phyloP scores from a whole-genome alignment of 2,888 invertebrate genomes.

The Pseudococcus longispinus region DNA sequence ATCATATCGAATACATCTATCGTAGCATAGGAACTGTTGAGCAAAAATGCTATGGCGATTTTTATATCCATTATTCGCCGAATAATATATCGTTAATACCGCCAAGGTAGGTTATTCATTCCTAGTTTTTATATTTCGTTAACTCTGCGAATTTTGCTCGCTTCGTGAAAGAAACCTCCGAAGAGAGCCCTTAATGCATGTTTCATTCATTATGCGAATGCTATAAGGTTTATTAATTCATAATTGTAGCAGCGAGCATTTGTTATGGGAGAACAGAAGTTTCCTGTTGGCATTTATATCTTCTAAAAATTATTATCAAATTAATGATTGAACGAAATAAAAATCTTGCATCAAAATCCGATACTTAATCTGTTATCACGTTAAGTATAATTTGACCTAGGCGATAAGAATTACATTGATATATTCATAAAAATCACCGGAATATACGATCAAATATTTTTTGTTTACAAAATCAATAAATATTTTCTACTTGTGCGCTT shows the following conservation, averaged over 20 bases:
- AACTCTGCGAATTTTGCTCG: no score
- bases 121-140: background rate
- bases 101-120: background rate
- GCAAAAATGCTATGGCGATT: slow-evolving; percentile 81
- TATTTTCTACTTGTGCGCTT: background rate
- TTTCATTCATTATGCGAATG: no score
- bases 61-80: slow-evolving; percentile 67
- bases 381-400: background rate
- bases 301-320: background rate
- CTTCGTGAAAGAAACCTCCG: no score
- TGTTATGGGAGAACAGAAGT: background rate
- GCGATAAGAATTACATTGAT: background rate
- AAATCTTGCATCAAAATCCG: background rate
- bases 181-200: no score
- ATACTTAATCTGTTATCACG: background rate
- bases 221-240: background rate
- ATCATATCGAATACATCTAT: slow-evolving; percentile 78
- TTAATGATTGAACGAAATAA: background rate
- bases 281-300: background rate
- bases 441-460: background rate
- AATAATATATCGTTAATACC: background rate
- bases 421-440: background rate
- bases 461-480: background rate
- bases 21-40: slow-evolving; percentile 66
- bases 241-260: background rate